Evolutionary conservation across 1,140 invertebrate species (phyloP).

Genomic region (Drosophila teissieri): DNA sequence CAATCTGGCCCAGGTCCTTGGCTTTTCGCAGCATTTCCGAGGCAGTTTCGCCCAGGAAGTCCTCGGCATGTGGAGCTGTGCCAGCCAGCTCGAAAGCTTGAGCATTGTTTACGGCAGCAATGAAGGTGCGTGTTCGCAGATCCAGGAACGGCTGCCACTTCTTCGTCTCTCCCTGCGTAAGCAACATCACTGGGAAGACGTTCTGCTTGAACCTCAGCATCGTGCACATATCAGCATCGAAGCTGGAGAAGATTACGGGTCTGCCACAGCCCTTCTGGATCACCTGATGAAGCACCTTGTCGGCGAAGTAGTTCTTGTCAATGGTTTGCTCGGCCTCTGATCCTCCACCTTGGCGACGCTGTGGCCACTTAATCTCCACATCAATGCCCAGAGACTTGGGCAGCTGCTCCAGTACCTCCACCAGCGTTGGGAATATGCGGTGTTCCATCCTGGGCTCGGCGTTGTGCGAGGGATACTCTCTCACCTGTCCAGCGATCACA

Average conservation of each 20-base stretch:
- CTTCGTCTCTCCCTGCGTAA: constrained; percentile 93
- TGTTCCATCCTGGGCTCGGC: constrained; percentile 88
- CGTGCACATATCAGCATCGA: constrained; percentile 97
- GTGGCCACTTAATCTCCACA: constrained; percentile 98
- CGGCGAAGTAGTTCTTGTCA: constrained; percentile 95
- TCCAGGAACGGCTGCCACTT: constrained; percentile 94
- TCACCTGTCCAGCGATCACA: constrained; percentile 69
- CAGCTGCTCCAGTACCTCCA: constrained; percentile 91
- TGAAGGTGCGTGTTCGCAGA: constrained; percentile 91
- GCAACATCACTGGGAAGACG: constrained; percentile 96
- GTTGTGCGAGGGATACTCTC: constrained; percentile 77
- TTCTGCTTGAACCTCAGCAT: constrained; percentile 97
- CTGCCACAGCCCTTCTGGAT: constrained; percentile 91
- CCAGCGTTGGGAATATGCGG: constrained; percentile 96
- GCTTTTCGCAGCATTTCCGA: constrained; percentile 90
- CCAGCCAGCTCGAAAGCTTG: constrained; percentile 92
- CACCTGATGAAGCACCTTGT: constrained; percentile 90
- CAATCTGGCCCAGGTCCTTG: constrained; percentile 90
- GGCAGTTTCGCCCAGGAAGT: constrained; percentile 90
- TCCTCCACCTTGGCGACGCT: constrained; percentile 92
- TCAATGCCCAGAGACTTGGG: constrained; percentile 95
- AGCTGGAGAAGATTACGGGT: constrained; percentile 95
- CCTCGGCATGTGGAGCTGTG: constrained; percentile 95
- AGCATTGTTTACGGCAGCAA: constrained; percentile 93
- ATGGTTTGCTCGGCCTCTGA: constrained; percentile 95